These are phyloP conservation scores for Neolamprologus longior DNA, from an alignment of 2,113 vertebrate species.

Conservation along the genomic window DNA sequence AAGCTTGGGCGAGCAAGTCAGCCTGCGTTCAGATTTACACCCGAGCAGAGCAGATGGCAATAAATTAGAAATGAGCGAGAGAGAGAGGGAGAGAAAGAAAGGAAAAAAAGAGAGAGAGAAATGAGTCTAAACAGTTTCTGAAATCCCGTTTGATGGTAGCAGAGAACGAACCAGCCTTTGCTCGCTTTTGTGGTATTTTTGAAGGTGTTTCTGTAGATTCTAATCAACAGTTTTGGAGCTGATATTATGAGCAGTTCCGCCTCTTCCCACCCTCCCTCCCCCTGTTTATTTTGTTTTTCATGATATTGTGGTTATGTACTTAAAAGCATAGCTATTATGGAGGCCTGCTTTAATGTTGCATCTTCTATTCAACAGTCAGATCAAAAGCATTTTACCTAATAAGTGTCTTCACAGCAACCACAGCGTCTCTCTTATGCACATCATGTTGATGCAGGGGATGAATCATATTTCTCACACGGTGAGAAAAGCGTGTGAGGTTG, in stretches of 20 bases:
- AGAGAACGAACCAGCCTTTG: neutral
- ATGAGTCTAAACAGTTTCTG: neutral
- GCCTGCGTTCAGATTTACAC: conserved; percentile 56
- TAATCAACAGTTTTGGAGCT: neutral
- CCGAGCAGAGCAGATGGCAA: conserved; percentile 54
- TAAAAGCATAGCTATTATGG: neutral
- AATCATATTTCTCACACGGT: neutral
- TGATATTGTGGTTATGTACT: neutral
- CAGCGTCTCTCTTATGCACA: neutral
- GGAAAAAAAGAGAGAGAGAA: neutral
- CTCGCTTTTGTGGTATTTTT: neutral
- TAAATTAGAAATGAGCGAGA: conserved; percentile 55
- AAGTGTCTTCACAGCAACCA: neutral
- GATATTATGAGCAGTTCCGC: neutral
- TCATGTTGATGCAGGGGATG: neutral
- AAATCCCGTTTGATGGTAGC: neutral
- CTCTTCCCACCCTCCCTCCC: too few species aligned
- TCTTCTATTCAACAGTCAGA: neutral
- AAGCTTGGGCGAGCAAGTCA: conserved; percentile 53
- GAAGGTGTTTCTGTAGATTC: neutral
- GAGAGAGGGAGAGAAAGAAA: neutral
- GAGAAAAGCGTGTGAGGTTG: neutral
- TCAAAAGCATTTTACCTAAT: neutral
- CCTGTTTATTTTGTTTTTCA: neutral
- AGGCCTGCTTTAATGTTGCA: neutral